These are phyloP conservation scores for Balearica regulorum DNA, from an alignment of 2,797 vertebrate species.

Conservation along the genomic window DNA sequence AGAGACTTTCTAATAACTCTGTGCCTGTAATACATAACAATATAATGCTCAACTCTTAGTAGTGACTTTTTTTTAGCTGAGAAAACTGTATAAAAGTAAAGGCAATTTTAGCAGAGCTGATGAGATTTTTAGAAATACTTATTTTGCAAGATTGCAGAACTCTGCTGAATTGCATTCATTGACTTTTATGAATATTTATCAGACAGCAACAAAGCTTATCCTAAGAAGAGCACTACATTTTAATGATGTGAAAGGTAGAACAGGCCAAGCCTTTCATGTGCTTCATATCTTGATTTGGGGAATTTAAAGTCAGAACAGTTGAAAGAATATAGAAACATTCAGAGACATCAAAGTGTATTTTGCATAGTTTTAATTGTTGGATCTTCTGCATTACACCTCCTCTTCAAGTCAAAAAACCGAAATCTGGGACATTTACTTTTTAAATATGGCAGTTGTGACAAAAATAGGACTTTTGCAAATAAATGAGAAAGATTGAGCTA, in stretches of 20 bases:
- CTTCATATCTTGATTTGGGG: not conserved
- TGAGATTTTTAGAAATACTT: not conserved
- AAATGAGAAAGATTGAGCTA: not conserved
- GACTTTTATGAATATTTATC: constrained; percentile 11
- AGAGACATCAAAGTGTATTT: not conserved
- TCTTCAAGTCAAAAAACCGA: not conserved
- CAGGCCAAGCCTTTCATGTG: not conserved
- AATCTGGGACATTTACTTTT: not conserved
- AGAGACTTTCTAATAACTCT: not conserved
- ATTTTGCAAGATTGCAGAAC: not conserved
- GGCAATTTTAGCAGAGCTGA: not conserved
- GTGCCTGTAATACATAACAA: not conserved
- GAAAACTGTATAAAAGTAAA: not conserved
- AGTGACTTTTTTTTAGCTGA: not conserved
- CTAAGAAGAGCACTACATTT: not conserved
- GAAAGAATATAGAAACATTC: not conserved
- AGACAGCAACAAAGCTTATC: not conserved
- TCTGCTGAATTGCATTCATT: not conserved
- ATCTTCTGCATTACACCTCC: not conserved
- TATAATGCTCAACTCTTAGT: not conserved
- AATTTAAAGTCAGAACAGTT: not conserved
- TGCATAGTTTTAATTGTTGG: not conserved
- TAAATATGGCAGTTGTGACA: not conserved
- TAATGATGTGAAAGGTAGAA: not conserved
- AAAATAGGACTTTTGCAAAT: not conserved